These are phyloP conservation scores for Tethea ocularis DNA, from an alignment of 2,888 invertebrate genomes.

Conservation along the genomic window DNA sequence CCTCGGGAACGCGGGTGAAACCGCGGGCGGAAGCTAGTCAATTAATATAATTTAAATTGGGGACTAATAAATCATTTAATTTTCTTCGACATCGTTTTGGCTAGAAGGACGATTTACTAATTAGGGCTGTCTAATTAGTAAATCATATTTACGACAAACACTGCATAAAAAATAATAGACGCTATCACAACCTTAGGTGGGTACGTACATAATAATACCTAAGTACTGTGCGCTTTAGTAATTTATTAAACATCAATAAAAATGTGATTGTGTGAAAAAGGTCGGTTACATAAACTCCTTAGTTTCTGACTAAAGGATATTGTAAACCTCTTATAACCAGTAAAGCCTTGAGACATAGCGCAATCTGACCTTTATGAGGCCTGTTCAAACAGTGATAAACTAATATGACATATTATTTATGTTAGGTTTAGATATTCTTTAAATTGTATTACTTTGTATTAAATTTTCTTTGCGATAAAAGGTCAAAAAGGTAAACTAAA, in stretches of 20 bases:
- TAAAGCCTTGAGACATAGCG: conserved; percentile 35
- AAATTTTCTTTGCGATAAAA: conserved; percentile 12
- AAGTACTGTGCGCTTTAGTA: no score
- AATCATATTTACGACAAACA: no score
- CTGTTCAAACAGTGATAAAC: conserved; percentile 70
- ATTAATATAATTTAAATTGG: no score
- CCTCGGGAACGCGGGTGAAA: no score
- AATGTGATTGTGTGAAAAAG: neutral
- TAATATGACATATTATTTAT: conserved; percentile 46
- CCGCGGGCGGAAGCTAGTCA: no score
- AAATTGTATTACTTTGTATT: conserved; percentile 33
- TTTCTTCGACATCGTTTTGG: no score
- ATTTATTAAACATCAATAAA: neutral
- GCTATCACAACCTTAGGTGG: no score
- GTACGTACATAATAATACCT: neutral
- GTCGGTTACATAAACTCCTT: neutral
- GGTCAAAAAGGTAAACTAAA: conserved; percentile 5
- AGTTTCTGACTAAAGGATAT: conserved; percentile 17
- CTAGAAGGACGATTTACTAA: no score
- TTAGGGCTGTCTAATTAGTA: no score
- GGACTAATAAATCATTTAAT: neutral
- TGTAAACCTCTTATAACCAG: conserved; percentile 42
- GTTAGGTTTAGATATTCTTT: conserved; percentile 36
- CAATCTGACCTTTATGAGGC: conserved; percentile 44
- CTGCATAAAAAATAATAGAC: no score